Evolutionary conservation across 2,113 vertebrate species (phyloP).

Genomic region (Hemiprocne comata): DNA sequence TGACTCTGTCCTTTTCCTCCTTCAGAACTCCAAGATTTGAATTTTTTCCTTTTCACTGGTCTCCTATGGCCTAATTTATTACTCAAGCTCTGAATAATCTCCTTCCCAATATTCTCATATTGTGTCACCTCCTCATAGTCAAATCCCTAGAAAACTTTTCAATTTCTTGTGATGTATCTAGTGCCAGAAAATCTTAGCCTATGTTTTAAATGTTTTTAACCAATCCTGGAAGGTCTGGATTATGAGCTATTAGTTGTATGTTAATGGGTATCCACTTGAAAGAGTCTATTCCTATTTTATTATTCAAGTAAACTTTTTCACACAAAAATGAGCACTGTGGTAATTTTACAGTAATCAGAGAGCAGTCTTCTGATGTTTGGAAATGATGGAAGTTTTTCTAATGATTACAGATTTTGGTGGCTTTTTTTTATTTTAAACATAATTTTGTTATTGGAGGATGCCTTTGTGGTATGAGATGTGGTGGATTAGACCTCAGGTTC

Average conservation of each 20-base stretch:
- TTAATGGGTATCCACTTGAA: not conserved
- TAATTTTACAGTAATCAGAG: not conserved
- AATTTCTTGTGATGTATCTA: not conserved
- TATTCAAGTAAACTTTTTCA: not conserved
- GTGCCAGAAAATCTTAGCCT: constrained; percentile 15
- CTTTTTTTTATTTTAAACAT: not conserved
- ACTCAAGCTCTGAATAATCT: constrained; percentile 5
- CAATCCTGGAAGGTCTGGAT: not conserved
- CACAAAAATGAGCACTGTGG: not conserved
- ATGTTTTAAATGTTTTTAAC: not conserved
- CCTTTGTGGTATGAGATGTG: not conserved
- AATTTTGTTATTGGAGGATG: not conserved
- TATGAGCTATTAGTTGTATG: not conserved
- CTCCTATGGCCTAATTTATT: constrained; percentile 46
- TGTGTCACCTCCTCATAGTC: not conserved
- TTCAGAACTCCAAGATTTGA: not conserved
- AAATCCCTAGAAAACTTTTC: constrained; percentile 21
- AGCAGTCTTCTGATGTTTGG: not conserved
- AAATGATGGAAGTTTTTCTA: not conserved
- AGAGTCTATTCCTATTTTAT: not conserved
- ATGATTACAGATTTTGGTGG: not conserved
- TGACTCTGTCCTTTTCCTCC: not conserved
- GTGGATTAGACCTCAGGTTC: not conserved
- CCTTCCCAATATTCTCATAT: not conserved
- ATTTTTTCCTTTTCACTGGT: constrained; percentile 25